A percentile compares a stretch with the other conserved stretches of the same genome.
Evolutionary conservation across 2,797 vertebrate species (phyloP).

Genomic region (Tiaroga cobitis): DNA sequence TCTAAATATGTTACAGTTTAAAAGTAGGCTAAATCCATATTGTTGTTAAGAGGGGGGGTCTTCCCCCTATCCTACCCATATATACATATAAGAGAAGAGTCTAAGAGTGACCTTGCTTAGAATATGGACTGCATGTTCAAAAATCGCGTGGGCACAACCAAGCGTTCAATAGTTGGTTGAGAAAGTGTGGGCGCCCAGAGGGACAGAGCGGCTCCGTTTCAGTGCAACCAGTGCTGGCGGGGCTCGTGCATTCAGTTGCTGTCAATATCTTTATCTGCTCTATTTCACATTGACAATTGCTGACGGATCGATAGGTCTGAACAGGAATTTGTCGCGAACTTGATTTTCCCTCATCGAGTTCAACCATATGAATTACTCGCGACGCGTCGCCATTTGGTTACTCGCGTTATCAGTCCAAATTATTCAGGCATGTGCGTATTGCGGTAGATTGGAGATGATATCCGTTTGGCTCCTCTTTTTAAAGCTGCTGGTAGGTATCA

Average conservation of each 20-base stretch:
- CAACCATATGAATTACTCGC: slow-evolving; percentile 64
- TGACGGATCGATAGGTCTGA: slow-evolving; percentile 49
- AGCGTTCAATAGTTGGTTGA: slow-evolving; percentile 48
- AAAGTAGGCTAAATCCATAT: neutral
- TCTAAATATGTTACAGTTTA: neutral
- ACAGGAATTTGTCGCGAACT: slow-evolving; percentile 36
- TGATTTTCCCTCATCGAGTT: slow-evolving; percentile 22
- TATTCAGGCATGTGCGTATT: slow-evolving; percentile 57
- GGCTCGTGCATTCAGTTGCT: slow-evolving; percentile 10
- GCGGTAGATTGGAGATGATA: slow-evolving; percentile 69
- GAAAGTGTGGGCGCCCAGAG: slow-evolving; percentile 56
- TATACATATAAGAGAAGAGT: neutral
- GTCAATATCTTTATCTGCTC: slow-evolving; percentile 55
- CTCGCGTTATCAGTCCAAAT: slow-evolving; percentile 52
- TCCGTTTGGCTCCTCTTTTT: slow-evolving; percentile 69
- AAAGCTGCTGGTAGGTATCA: slow-evolving; percentile 66
- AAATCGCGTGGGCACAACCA: slow-evolving; percentile 47
- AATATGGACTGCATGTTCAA: slow-evolving; percentile 32
- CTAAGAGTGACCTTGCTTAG: slow-evolving; percentile 41
- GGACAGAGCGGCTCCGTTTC: slow-evolving; percentile 20
- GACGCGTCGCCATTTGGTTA: slow-evolving; percentile 61
- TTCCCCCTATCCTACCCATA: neutral
- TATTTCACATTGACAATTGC: slow-evolving; percentile 44
- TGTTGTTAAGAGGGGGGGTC: neutral
- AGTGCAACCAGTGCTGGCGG: slow-evolving; percentile 14